Percentiles rank a stretch among this genome's conserved stretches.
Conservation (phyloP, 2,888 invertebrate genomes). For the Megastigmus dorsalis region DNA sequence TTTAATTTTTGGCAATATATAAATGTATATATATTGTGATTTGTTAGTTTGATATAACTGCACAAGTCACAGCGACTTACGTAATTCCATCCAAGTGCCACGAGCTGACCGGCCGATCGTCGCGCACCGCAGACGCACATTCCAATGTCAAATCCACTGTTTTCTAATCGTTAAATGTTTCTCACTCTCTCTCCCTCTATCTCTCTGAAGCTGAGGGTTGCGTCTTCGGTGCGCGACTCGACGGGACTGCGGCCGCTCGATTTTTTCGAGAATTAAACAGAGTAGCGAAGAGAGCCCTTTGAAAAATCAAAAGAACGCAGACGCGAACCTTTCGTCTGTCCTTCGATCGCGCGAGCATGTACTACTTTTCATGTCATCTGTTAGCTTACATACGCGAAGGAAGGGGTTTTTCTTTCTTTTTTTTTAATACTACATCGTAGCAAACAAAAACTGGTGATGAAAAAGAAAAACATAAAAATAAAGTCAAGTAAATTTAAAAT, state of each 20-base stretch:
- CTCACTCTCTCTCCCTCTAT: no score
- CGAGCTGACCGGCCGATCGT: conserved; percentile 33
- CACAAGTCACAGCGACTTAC: conserved; percentile 70
- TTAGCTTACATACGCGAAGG: conserved; percentile 27
- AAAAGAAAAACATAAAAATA: background rate
- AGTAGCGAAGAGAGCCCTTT: conserved; percentile 69
- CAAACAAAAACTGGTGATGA: background rate
- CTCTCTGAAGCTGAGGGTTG: no score
- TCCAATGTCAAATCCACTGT: conserved; percentile 61
- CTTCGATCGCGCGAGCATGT: conserved; percentile 43
- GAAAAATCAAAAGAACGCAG: conserved; percentile 78
- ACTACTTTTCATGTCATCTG: conserved; percentile 13
- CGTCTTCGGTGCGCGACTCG: conserved; percentile 54
- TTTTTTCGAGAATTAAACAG: conserved; percentile 66
- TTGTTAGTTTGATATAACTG: conserved; percentile 74
- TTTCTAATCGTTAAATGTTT: background rate
- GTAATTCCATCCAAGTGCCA: conserved; percentile 57
- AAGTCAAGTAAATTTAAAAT: background rate
- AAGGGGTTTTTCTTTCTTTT: conserved; percentile 16
- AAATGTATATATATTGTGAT: conserved; percentile 60
- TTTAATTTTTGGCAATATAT: conserved; percentile 49
- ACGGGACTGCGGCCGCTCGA: conserved; percentile 69
- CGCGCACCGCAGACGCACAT: conserved; percentile 65
- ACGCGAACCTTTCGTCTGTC: conserved; percentile 75
- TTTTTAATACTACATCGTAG: background rate